phyloP scores from a whole-genome alignment of 1,140 invertebrate genomes.

The Drosophila kurseongensis region DNA sequence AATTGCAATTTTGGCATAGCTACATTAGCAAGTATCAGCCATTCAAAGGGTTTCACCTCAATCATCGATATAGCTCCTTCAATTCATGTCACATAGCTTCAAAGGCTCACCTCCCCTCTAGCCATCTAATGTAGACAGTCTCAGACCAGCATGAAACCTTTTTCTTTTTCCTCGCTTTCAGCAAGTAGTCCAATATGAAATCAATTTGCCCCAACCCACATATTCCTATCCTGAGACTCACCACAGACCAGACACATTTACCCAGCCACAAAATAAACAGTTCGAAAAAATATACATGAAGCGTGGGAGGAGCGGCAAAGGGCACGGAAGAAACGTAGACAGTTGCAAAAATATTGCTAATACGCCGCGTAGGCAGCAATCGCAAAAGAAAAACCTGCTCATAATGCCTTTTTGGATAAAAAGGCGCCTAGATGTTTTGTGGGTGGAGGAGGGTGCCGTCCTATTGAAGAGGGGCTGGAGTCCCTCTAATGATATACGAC shows the following conservation, averaged over 20 bases:
- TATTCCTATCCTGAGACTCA: constrained; percentile 5
- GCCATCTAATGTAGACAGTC: background rate
- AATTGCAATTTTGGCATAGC: background rate
- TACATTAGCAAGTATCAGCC: background rate
- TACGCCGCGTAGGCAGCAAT: constrained; percentile 69
- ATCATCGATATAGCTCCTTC: background rate
- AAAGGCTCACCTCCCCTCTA: background rate
- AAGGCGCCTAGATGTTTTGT: constrained; percentile 40
- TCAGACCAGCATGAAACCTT: background rate
- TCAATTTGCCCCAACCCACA: constrained; percentile 55
- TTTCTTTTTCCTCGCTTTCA: constrained; percentile 11
- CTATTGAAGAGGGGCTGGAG: constrained; percentile 5
- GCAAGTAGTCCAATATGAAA: constrained; percentile 53
- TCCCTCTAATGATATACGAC: constrained; percentile 74
- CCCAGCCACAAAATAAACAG: constrained; percentile 60
- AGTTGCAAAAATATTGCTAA: constrained; percentile 78
- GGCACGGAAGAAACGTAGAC: constrained; percentile 57
- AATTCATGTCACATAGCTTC: background rate
- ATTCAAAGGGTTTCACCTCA: constrained; percentile 3
- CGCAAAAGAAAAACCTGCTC: constrained; percentile 68
- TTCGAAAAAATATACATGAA: constrained; percentile 28
- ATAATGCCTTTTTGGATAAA: constrained; percentile 72
- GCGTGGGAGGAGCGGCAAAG: constrained; percentile 6
- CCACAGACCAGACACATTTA: constrained; percentile 63
- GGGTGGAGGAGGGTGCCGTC: background rate